Evolutionary conservation across 2,797 vertebrate species (phyloP).

Genomic region (Peromyscus eremicus): DNA sequence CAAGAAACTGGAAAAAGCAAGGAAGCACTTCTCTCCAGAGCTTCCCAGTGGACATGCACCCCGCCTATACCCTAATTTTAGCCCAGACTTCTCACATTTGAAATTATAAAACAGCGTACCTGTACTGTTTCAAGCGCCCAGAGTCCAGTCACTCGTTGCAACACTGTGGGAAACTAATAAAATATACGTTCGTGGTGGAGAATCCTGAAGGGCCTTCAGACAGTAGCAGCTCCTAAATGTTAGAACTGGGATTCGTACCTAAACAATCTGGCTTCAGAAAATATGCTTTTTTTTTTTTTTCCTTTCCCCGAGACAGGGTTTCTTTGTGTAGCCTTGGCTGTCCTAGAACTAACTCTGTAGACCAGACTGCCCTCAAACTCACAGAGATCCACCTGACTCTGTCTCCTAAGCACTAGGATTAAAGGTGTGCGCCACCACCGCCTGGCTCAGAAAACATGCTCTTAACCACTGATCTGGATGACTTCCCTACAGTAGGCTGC

Average conservation of each 20-base stretch:
- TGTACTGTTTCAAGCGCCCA: background rate
- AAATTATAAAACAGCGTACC: background rate
- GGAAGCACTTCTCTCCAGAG: background rate
- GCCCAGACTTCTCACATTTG: background rate
- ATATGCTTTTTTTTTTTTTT: background rate
- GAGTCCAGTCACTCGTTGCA: background rate
- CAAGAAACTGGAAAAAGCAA: background rate
- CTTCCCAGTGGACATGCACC: background rate
- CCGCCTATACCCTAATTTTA: background rate
- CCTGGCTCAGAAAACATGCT: too few relatives aligned
- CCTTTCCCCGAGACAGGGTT: background rate
- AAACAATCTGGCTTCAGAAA: background rate
- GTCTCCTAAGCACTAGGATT: background rate
- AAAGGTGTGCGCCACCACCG: background rate
- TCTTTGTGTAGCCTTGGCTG: background rate
- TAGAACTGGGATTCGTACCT: background rate
- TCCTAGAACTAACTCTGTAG: background rate
- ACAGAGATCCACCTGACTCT: background rate
- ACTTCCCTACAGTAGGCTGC: background rate
- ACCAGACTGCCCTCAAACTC: background rate
- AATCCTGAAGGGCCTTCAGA: background rate
- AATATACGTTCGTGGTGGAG: background rate
- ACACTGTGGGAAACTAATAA: background rate
- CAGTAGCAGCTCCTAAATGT: background rate
- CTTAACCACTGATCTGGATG: background rate